Base-by-base conservation (phyloP, 2,797 vertebrate species). In the Sphaeramia orbicularis region DNA sequence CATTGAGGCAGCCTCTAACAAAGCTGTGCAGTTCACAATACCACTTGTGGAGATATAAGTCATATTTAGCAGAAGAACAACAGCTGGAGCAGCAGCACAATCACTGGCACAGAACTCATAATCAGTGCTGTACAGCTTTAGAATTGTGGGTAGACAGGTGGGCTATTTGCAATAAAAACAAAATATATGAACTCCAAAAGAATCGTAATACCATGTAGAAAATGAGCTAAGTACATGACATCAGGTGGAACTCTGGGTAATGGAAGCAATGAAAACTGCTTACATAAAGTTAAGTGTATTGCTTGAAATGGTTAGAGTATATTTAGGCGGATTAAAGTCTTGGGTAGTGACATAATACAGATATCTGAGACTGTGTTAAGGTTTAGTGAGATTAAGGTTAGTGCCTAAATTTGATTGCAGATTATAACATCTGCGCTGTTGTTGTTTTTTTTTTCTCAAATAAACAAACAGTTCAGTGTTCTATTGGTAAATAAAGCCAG, bases 401-500 rank as follows among this genome's bases (percentile, higher is more conserved):
- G 1, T 42, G 43, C 35, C 14, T 42, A 13, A 47, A 47, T 36
- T 7, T 12, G 18, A 8, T 40, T 9, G 45, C 37, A 53, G 30
- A 11, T 40, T 24, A 44, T n/a, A 11, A 42, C 37, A 65, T 65
- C 8, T 14, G 16, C 47, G 49, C 49, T 30, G 63, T 2, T 62
- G 40, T 30, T 21, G 2, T 47, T 60, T 48, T 61, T 12, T 62
- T 24, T 21, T 21, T 21, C 24, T 16, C 32, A 54, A 41, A 56
- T 13, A 58, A 55, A 64, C 21, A 66, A 47, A 37, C 10, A 38
- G 42, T 57, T 24, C 30, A 61, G 36, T 12, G 48, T 4, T 38
- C 0, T 45, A 32, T 37, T 48, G 7, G 51, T 70, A 57, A 71
- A 71, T 38, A 68, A 44, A 74, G 24, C n/a, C 3, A 41, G 68